Evolutionary conservation across 2,888 invertebrate genomes (phyloP).

Genomic region (Diloba caeruleocephala): DNA sequence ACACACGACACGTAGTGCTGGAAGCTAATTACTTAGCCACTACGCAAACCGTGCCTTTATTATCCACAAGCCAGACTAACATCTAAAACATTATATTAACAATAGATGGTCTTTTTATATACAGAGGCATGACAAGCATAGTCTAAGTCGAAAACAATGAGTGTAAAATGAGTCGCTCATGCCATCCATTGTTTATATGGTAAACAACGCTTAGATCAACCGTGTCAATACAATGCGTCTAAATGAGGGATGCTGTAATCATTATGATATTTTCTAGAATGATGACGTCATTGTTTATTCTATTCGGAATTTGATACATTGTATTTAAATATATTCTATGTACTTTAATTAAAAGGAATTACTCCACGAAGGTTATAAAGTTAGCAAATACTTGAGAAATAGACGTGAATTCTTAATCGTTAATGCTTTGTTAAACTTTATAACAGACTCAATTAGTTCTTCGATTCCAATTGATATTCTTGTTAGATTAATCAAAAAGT

Average conservation of each 20-base stretch:
- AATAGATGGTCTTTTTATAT: conserved; percentile 19
- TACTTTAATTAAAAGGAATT: too few relatives aligned
- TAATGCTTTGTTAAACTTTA: too few relatives aligned
- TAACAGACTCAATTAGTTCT: too few relatives aligned
- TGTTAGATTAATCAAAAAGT: too few relatives aligned
- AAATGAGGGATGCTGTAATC: conserved; percentile 21
- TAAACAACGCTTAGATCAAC: conserved; percentile 40
- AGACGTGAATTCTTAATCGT: too few relatives aligned
- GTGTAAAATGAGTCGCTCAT: conserved; percentile 22
- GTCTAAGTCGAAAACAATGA: conserved; percentile 54
- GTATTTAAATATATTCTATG: too few relatives aligned
- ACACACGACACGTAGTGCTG: too few relatives aligned
- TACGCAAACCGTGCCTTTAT: too few relatives aligned
- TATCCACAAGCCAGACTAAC: not conserved
- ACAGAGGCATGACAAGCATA: conserved; percentile 19
- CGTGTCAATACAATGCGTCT: conserved; percentile 35
- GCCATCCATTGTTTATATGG: conserved; percentile 23
- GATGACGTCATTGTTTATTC: conserved; percentile 1
- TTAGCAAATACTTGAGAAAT: too few relatives aligned
- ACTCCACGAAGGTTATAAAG: too few relatives aligned
- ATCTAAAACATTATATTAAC: conserved; percentile 22
- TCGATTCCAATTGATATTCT: too few relatives aligned
- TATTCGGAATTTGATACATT: not conserved
- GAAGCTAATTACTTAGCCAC: too few relatives aligned
- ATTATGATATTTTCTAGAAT: conserved; percentile 11